These are phyloP conservation scores for Candoia aspera DNA, from an alignment of 2,113 vertebrate genomes.

Conservation along the genomic window DNA sequence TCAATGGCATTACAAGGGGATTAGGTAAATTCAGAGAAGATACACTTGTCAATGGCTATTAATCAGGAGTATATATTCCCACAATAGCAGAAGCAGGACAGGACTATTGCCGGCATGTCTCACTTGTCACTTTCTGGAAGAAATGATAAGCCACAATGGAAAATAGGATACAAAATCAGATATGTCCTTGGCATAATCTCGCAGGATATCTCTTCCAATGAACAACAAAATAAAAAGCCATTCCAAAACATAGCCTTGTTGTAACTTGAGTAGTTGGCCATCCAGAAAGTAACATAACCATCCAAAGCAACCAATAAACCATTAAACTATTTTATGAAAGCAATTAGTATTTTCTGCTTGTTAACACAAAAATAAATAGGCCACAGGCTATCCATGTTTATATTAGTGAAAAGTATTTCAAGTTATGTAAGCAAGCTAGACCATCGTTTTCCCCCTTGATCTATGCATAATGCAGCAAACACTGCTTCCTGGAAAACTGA, in stretches of 20 bases:
- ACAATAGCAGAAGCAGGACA: neutral
- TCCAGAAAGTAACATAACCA: neutral
- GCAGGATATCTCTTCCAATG: neutral
- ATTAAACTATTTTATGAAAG: constrained; percentile 42
- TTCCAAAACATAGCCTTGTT: neutral
- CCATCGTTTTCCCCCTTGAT: neutral
- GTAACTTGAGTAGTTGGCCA: neutral
- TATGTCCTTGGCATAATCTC: neutral
- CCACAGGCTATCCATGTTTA: neutral
- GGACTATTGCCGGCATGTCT: neutral
- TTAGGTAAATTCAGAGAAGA: neutral
- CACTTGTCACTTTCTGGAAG: neutral
- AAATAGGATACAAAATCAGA: neutral
- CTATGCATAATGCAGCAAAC: neutral
- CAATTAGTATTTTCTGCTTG: constrained; percentile 56
- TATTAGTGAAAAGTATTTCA: neutral
- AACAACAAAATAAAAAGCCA: neutral
- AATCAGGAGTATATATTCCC: too few relatives aligned
- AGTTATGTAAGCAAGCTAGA: neutral
- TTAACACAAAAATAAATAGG: constrained; percentile 58
- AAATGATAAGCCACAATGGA: neutral
- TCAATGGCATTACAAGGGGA: neutral
- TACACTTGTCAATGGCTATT: neutral
- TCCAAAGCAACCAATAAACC: constrained; percentile 29
- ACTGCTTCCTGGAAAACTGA: neutral